These are phyloP conservation scores for Caligus rogercresseyi DNA, from an alignment of 1,140 invertebrate species.

Conservation along the genomic window DNA sequence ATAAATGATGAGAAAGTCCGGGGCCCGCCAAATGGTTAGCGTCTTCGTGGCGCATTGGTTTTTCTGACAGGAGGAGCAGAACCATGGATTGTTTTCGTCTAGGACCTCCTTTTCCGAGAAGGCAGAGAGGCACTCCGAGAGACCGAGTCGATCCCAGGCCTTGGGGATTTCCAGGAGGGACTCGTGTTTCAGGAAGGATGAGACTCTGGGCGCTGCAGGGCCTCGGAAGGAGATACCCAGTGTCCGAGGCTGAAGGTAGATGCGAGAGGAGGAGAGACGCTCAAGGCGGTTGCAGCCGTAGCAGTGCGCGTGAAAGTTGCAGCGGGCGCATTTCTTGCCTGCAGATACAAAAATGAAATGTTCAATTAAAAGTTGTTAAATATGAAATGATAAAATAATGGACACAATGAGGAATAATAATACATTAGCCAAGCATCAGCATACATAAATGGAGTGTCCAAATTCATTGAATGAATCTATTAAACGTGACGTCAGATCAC, in stretches of 20 bases:
- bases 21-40: conserved; percentile 45
- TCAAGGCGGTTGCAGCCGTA: conserved; percentile 39
- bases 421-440: too few relatives aligned
- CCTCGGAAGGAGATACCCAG: conserved; percentile 34
- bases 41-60: conserved; percentile 50
- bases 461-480: too few relatives aligned
- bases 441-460: too few relatives aligned
- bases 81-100: conserved; percentile 51
- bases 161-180: conserved; percentile 32
- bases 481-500: too few relatives aligned
- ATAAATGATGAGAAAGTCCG: conserved; percentile 49
- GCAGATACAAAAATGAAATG: too few relatives aligned
- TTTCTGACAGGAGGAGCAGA: conserved; percentile 43
- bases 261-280: conserved; percentile 27
- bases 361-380: too few relatives aligned
- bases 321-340: conserved; percentile 37
- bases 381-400: too few relatives aligned
- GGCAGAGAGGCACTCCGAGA: conserved; percentile 45
- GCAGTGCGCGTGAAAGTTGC: conserved; percentile 39
- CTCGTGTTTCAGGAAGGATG: conserved; percentile 5
- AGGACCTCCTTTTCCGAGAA: conserved; percentile 49
- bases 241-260: conserved; percentile 33
- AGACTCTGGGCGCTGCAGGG: conserved; percentile 15
- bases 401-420: too few relatives aligned
- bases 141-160: conserved; percentile 35